A percentile compares a stretch with the other conserved stretches of the same genome.
phyloP scores from a whole-genome alignment of 2,888 invertebrate genomes.

The Pycnomerus fuliginosus region DNA sequence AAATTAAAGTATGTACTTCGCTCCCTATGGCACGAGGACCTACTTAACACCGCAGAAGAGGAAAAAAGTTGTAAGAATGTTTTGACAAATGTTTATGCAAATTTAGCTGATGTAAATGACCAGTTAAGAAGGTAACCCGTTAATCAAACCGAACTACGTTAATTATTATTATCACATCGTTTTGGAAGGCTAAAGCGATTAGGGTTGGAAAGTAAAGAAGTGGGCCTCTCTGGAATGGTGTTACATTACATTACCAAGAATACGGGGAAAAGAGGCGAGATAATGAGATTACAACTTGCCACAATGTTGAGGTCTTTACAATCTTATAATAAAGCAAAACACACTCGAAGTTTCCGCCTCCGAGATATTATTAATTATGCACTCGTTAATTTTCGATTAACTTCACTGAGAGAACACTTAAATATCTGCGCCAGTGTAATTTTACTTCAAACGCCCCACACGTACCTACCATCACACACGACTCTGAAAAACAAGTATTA shows the following conservation, averaged over 20 bases:
- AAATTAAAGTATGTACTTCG: too few relatives aligned
- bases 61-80: too few relatives aligned
- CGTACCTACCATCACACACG: neutral
- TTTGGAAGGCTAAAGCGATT: slow-evolving; percentile 13
- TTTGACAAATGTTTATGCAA: too few relatives aligned
- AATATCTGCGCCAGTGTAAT: slow-evolving; percentile 8
- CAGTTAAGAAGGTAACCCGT: too few relatives aligned
- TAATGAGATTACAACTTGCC: slow-evolving; percentile 27
- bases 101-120: too few relatives aligned
- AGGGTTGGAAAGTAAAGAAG: slow-evolving; percentile 12
- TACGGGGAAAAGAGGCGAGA: slow-evolving; percentile 16
- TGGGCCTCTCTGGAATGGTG: slow-evolving; percentile 3
- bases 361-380: slow-evolving; percentile 30
- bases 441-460: neutral
- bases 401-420: slow-evolving; percentile 19
- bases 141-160: slow-evolving; percentile 2
- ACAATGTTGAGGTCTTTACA: slow-evolving; percentile 23
- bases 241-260: slow-evolving; percentile 16
- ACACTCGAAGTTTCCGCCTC: slow-evolving; percentile 21
- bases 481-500: neutral
- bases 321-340: slow-evolving; percentile 21
- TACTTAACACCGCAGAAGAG: too few relatives aligned
- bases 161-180: slow-evolving; percentile 5
- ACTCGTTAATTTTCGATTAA: slow-evolving; percentile 32
- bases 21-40: too few relatives aligned